phyloP scores from a whole-genome alignment of 2,113 vertebrate genomes.

The Stegostoma tigrinum region DNA sequence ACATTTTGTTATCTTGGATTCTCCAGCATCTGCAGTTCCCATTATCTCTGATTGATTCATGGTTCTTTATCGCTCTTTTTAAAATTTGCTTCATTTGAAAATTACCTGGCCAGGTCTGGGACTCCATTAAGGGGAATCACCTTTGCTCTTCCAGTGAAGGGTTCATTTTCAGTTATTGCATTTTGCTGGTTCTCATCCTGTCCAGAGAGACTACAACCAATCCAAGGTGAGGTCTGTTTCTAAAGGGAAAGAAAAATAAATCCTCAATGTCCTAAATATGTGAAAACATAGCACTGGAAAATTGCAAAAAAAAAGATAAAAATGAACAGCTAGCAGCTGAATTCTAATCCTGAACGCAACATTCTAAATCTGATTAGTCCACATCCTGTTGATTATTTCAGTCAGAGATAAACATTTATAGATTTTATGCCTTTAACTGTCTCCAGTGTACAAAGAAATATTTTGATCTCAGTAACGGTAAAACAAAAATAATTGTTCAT shows the following conservation, averaged over 20 bases:
- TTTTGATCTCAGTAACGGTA: not conserved
- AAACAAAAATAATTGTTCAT: not conserved
- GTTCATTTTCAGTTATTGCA: not conserved
- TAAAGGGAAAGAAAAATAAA: not conserved
- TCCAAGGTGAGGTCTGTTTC: not conserved
- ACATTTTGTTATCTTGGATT: too few relatives aligned
- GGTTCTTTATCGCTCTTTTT: not conserved
- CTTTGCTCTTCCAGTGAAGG: not conserved
- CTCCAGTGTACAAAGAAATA: not conserved
- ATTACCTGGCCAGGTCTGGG: not conserved
- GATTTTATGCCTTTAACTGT: not conserved
- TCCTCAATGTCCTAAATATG: not conserved
- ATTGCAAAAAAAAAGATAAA: not conserved
- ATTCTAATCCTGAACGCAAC: not conserved
- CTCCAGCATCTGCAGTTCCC: too few relatives aligned
- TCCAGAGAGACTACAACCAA: too few relatives aligned
- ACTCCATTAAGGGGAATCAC: not conserved
- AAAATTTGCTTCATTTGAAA: not conserved
- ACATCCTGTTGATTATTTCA: not conserved
- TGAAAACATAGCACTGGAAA: not conserved
- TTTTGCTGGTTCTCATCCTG: not conserved
- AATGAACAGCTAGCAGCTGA: not conserved
- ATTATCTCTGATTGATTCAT: too few relatives aligned
- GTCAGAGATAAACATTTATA: not conserved
- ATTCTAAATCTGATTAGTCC: not conserved